Evolutionary conservation across 2,113 vertebrate species (phyloP).

Genomic region (Anguilla japonica): DNA sequence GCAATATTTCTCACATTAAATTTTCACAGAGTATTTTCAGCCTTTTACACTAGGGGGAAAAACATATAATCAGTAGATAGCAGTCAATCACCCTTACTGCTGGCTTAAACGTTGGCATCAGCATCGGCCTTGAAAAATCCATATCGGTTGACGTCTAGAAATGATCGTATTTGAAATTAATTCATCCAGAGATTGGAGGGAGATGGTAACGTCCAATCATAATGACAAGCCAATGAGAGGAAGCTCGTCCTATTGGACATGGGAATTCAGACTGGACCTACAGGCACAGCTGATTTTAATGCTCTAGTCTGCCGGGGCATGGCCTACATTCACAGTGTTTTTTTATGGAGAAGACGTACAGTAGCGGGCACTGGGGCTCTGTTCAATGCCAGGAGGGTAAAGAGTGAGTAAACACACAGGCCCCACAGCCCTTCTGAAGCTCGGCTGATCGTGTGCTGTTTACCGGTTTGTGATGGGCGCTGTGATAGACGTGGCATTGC

Average conservation of each 20-base stretch:
- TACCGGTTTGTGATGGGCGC: not conserved
- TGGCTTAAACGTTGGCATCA: too few species aligned
- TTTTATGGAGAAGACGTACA: conserved; percentile 52
- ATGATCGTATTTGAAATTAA: too few species aligned
- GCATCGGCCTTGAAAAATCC: too few species aligned
- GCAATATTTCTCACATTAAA: too few species aligned
- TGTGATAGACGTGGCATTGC: not conserved
- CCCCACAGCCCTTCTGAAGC: not conserved
- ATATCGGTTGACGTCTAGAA: too few species aligned
- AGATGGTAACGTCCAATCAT: not conserved
- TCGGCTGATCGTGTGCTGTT: not conserved
- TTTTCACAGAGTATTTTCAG: too few species aligned
- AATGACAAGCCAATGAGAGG: conserved; percentile 22
- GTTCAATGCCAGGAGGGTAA: conserved; percentile 40
- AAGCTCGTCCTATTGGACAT: not conserved
- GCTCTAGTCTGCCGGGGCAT: conserved; percentile 64
- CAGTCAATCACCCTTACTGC: too few species aligned
- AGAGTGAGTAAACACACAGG: conserved; percentile 43
- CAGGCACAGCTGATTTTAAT: conserved; percentile 49
- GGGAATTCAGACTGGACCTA: not conserved
- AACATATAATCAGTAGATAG: too few species aligned
- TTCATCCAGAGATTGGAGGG: not conserved
- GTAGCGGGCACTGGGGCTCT: conserved; percentile 43
- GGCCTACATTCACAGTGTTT: conserved; percentile 63
- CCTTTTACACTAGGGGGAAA: too few species aligned